A percentile compares a stretch with the other conserved stretches of the same genome.
Evolutionary conservation across 2,113 vertebrate species (phyloP).

Genomic region (Ptyas mucosa): DNA sequence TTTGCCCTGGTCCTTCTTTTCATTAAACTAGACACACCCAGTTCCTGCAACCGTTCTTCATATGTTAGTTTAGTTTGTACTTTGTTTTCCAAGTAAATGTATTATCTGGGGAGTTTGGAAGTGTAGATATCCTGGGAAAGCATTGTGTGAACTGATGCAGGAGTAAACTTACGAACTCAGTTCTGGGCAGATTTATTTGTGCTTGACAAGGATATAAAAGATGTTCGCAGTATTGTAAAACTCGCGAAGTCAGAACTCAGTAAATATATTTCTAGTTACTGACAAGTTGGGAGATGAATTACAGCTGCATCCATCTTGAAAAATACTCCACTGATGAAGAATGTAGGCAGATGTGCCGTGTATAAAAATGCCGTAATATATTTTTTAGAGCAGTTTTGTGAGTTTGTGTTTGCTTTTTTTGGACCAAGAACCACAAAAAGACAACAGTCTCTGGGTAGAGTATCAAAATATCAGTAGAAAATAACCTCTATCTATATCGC

Average conservation of each 20-base stretch:
- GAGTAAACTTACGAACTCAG: neutral
- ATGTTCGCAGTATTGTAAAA: too few relatives aligned
- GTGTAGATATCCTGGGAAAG: neutral
- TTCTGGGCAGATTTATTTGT: neutral
- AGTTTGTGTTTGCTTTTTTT: neutral
- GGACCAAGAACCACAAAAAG: constrained; percentile 1
- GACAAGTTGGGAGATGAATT: neutral
- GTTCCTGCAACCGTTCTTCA: too few relatives aligned
- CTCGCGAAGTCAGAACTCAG: neutral
- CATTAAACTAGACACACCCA: too few relatives aligned
- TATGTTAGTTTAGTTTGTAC: neutral
- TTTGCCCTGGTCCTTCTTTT: too few relatives aligned
- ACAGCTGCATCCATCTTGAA: neutral
- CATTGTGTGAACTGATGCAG: neutral
- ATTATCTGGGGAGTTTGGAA: neutral
- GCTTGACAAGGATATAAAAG: neutral
- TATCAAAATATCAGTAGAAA: neutral
- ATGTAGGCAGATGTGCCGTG: neutral
- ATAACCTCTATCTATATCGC: neutral
- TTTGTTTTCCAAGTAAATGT: neutral
- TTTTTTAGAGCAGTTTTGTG: neutral
- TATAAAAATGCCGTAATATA: neutral
- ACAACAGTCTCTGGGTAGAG: neutral
- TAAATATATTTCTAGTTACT: neutral
- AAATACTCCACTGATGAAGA: neutral